Evolutionary conservation across 2,797 vertebrate genomes (phyloP).

Genomic region (Mus caroli): DNA sequence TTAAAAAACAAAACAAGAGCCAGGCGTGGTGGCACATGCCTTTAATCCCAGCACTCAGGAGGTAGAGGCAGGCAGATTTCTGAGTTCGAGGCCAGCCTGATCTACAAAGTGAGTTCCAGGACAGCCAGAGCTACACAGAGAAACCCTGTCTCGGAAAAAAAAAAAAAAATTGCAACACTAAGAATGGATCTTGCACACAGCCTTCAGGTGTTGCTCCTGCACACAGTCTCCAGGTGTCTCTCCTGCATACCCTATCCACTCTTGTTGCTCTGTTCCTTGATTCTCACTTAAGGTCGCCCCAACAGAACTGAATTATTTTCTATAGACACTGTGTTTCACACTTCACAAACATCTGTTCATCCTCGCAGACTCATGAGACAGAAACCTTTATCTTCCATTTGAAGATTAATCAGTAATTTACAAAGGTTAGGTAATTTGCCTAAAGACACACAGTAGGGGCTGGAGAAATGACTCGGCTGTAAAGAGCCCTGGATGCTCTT

Average conservation of each 20-base stretch:
- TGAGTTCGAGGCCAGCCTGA: too few relatives aligned
- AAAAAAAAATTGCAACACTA: neutral
- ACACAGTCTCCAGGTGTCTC: neutral
- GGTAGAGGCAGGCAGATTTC: too few relatives aligned
- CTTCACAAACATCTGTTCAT: neutral
- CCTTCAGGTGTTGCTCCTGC: neutral
- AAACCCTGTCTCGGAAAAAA: too few relatives aligned
- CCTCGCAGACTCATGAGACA: slow-evolving; percentile 17
- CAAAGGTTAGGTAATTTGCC: neutral
- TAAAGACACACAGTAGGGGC: neutral
- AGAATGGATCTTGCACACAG: neutral
- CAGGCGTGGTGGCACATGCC: too few relatives aligned
- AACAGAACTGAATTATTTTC: slow-evolving; percentile 6
- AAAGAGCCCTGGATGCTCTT: neutral
- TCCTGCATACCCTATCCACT: neutral
- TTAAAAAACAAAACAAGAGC: neutral
- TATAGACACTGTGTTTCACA: neutral
- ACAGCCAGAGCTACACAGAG: neutral
- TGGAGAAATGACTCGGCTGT: neutral
- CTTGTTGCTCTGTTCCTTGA: neutral
- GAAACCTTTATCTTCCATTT: slow-evolving; percentile 46
- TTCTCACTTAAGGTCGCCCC: slow-evolving; percentile 10
- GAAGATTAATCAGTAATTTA: neutral
- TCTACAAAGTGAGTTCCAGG: too few relatives aligned
- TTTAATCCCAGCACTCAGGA: neutral